Evolutionary conservation across 2,888 invertebrate genomes (phyloP).

Genomic region (Eupithecia tripunctaria): DNA sequence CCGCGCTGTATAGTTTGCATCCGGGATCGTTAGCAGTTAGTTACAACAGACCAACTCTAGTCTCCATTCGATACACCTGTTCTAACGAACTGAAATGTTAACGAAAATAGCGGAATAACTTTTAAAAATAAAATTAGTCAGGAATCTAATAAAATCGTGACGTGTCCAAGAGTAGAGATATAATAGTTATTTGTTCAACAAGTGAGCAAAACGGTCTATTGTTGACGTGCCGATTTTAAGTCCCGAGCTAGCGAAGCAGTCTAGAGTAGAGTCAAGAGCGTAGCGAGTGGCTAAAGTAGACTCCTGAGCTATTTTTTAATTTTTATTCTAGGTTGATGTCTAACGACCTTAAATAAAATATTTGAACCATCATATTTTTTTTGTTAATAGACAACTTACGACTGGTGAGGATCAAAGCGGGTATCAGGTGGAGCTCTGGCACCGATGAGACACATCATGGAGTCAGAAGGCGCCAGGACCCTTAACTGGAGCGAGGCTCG

Average conservation of each 20-base stretch:
- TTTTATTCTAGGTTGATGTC: neutral
- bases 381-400: constrained; percentile 57
- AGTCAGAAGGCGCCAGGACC: constrained; percentile 85
- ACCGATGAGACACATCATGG: constrained; percentile 86
- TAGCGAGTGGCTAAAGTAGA: too few species aligned
- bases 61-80: constrained; percentile 7
- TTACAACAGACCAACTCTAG: neutral
- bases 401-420: constrained; percentile 74
- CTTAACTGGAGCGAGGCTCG: constrained; percentile 84
- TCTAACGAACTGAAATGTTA: neutral
- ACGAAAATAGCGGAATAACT: neutral
- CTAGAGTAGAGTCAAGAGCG: too few species aligned
- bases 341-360: neutral
- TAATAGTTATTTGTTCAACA: too few species aligned
- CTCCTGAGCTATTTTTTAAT: too few species aligned
- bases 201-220: too few species aligned
- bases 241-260: too few species aligned
- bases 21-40: constrained; percentile 5
- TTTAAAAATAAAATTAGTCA: neutral
- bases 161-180: too few species aligned
- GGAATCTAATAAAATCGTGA: neutral
- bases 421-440: constrained; percentile 84
- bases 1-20: constrained; percentile 4
- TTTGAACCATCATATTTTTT: neutral
- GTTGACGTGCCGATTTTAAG: too few species aligned